Percentiles rank a stretch among this genome's conserved stretches.
phyloP scores from a whole-genome alignment of 2,113 vertebrate species.

The Lathamus discolor region DNA sequence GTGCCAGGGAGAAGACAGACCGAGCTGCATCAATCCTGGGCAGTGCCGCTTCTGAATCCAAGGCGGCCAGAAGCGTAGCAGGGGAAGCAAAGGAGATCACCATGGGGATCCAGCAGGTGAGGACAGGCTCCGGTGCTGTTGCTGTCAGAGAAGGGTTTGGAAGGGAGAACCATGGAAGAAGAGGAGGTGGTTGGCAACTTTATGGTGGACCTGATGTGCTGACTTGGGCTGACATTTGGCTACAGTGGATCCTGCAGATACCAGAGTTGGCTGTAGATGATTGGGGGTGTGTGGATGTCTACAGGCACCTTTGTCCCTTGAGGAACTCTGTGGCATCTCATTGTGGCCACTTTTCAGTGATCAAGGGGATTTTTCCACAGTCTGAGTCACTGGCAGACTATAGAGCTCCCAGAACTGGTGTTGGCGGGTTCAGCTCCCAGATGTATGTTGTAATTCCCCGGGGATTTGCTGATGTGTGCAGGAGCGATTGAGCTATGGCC shows the following conservation, averaged over 20 bases:
- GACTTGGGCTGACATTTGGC: background rate
- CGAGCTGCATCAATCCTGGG: conserved; percentile 69
- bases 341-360: background rate
- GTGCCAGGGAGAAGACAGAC: conserved; percentile 70
- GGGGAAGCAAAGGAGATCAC: conserved; percentile 62
- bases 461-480: background rate
- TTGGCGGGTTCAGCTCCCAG: background rate
- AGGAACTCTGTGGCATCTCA: background rate
- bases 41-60: conserved; percentile 45
- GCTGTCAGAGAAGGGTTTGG: background rate
- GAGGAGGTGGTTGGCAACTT: background rate
- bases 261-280: background rate
- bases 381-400: background rate
- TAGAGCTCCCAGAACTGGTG: background rate
- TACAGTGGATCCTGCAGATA: background rate
- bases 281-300: background rate
- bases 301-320: background rate
- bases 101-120: conserved; percentile 80
- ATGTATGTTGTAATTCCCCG: background rate
- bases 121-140: background rate
- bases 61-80: conserved; percentile 21
- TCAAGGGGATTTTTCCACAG: background rate
- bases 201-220: no score
- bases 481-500: background rate
- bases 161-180: background rate